Base-by-base conservation (phyloP, 1,140 invertebrate species). In the Lepidotrigona ventralis region DNA sequence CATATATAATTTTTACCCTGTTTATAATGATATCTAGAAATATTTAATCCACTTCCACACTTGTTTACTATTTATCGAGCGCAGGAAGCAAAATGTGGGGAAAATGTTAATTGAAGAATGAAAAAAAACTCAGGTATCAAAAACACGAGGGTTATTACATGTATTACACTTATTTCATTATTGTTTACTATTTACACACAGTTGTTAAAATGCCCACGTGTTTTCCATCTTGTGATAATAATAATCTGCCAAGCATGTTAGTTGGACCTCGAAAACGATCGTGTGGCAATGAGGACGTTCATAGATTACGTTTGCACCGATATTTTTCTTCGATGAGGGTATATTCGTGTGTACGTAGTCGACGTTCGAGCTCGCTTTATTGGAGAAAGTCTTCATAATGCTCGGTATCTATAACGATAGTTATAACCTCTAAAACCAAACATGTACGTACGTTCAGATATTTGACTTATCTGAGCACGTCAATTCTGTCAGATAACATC, bases 381-480 rank as follows among this genome's bases (percentile, higher is more conserved):
- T 53, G 26, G 54, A 79, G 76, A 84, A 85, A 86, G 64, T 88
- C 84, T 78, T 89, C 87, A 89, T 89, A 89, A 69, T 88, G 87
- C 69, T 78, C 17, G 23, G 23, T 86, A 54, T 56, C 46, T 66
- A 46, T 53, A 69, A 69, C 29, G 79, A 66, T 74, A 64, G 26
- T 80, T 64, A 86, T 89, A 89, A 89, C 86, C 87, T 89, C 70
- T 6, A 14, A 72, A 54, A 78, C 23, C 54, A 78, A 70, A 58
- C 56, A 78, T 78, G 23, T 68, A 76, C n/a, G 26, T 53, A 76
- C 56, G 53, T 17, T 66, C 9, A n/a, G 39, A 63, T 15, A 51
- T n/a, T 70, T 21, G 8, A 69, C 23, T 82, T 83, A 70, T 77
- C 21, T 51, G 9, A 78, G 8, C 21, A 63, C 29, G 26, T 70